Evolutionary conservation across 2,797 vertebrate species (phyloP), one percentile per base, ranked within the genome.

Genomic region (Catostomus latipinnis): DNA sequence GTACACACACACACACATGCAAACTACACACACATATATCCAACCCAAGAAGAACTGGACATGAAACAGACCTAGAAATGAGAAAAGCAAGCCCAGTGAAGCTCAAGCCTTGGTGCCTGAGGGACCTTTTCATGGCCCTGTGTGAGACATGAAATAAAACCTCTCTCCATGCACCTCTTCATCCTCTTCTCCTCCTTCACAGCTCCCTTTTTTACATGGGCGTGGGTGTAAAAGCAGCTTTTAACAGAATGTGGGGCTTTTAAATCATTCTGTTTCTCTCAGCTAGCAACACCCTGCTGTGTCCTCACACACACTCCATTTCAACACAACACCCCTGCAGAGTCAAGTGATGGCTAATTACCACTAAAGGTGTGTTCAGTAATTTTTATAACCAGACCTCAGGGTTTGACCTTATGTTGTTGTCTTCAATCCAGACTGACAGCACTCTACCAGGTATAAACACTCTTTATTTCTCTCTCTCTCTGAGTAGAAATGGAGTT

Each of bases 341-440:
- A 68, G 56, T 76, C 62, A 86, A 86, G 69, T 56, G 69, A 43
- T 60, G 80, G 71, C 63, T 80, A 70, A 86, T 78, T 78, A 70
- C 67, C 71, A 67, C 71, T 76, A 16, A 72, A 57, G 74, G 18
- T 72, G 52, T 78, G 56, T n/a, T 18, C 46, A 80, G 79, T 74
- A 50, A 53, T 54, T 66, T 76, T 65, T 75, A 70, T 43, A 34
- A 45, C 10, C 4, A 1, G 61, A 73, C 61, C 78, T 50, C 57
- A 52, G 78, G 72, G 74, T 34, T 0, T 83, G 84, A 81, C 74
- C 81, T 50, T 54, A 74, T 78, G 74, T 3, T 63, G 52, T 53
- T 68, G 61, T 61, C 70, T 57, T 34, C 46, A 7, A 9, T 8
- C 49, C 81, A 52, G 6, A 6, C 16, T 16, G 66, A 34, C 48